These are phyloP conservation scores for Numenius phaeopus DNA, from an alignment of 2,797 vertebrate genomes.

Conservation along the genomic window DNA sequence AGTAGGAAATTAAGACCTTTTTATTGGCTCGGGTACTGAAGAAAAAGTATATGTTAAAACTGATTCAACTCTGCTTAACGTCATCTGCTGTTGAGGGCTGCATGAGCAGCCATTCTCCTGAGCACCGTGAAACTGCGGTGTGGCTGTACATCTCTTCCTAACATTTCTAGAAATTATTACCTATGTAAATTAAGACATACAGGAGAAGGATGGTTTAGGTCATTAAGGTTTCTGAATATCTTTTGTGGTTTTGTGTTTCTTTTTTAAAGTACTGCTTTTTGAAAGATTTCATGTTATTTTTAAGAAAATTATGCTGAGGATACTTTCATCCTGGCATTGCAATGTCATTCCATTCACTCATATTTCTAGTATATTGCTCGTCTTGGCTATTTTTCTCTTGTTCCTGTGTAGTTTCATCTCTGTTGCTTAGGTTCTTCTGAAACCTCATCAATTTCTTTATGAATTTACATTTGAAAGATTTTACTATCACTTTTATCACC, in stretches of 20 bases:
- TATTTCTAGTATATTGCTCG: background rate
- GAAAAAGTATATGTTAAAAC: background rate
- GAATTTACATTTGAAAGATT: background rate
- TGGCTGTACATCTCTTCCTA: background rate
- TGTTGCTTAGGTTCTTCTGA: background rate
- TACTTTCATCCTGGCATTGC: background rate
- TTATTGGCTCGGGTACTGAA: background rate
- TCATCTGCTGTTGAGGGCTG: background rate
- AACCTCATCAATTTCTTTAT: background rate
- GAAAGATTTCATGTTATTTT: background rate
- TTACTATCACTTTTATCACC: background rate
- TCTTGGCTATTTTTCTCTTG: background rate
- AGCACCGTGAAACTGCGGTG: rapidly evolving
- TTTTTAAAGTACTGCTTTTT: background rate
- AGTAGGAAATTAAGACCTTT: background rate
- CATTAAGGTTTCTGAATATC: background rate
- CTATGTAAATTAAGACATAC: background rate
- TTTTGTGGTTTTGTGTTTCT: background rate
- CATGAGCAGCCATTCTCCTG: rapidly evolving
- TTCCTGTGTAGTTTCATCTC: background rate
- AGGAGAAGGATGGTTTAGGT: background rate
- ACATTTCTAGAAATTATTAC: background rate
- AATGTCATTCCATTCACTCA: background rate
- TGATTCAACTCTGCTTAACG: rapidly evolving
- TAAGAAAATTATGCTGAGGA: background rate